Percentiles rank a stretch among this genome's conserved stretches.
Conservation (phyloP, 2,113 vertebrate genomes). For the Natator depressus region DNA sequence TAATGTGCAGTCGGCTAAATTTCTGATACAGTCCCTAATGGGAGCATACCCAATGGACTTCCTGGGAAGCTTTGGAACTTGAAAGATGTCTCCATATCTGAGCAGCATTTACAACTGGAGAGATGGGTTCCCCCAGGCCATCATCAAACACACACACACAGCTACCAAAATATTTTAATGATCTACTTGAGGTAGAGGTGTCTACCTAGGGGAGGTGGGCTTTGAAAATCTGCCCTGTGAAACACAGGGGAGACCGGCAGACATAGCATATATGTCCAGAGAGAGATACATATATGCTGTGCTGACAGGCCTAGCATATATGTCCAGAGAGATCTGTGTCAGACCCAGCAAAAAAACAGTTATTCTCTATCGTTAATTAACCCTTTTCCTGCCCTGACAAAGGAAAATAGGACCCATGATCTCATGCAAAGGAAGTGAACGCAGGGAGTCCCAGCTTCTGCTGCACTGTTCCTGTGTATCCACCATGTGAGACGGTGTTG, state of each 20-base stretch:
- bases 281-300: not conserved
- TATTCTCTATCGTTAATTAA: constrained; percentile 24
- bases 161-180: not conserved
- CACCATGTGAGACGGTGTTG: not conserved
- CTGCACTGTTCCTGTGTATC: not conserved
- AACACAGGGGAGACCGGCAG: not conserved
- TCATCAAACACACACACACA: not conserved
- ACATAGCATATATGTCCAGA: not conserved
- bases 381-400: not conserved
- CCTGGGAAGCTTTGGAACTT: not conserved
- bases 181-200: not conserved
- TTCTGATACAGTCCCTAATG: not conserved
- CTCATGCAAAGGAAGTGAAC: constrained; percentile 1
- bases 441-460: not conserved
- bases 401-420: not conserved
- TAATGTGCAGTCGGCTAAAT: not conserved
- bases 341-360: not conserved
- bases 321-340: not conserved
- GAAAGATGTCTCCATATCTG: not conserved
- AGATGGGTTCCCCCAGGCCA: not conserved
- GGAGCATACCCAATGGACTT: not conserved
- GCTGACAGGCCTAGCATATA: not conserved
- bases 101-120: not conserved
- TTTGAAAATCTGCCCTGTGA: not conserved
- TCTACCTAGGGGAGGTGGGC: not conserved